Base-by-base conservation (phyloP, 2,888 invertebrate species). In the Cataglyphis altisquamis region DNA sequence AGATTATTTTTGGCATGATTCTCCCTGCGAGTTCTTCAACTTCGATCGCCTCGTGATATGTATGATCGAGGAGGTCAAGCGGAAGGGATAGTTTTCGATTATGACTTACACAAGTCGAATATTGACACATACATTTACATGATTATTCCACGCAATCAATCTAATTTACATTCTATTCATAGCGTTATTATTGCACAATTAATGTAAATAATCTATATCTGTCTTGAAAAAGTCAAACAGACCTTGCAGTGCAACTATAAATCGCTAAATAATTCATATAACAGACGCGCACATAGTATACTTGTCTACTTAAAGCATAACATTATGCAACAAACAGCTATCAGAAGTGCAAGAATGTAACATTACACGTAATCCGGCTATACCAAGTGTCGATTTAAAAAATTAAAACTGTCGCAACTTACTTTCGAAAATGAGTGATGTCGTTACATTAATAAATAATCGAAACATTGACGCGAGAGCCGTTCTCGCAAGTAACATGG, bases 1-100 rank as follows among this genome's bases (percentile, higher is more conserved):
- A 32, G 10, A 57, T 78, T 78, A 78, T 66, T 66, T 77, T 77
- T 12, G 64, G 39, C 52, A 75, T 25, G 36, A 74, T 15, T 75
- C 18, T 32, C n/a, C 39, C 25, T 1, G 36, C 36, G 25, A 12
- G n/a, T 77, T n/a, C 25, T 9, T 12, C 5, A 66, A 39, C 64
- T 66, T 77, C 39, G 64, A 66, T 39, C 64, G 55, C 21, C 3
- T 36, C 25, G 25, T 29, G 29, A 60, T 41, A 25, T 25, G 15
- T 41, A 25, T 25, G n/a, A 77, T 52, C 55, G 39, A 64, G 36
- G 48, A 75, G 18, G 52, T 75, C 55, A 52, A 36, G 39, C 5
- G 41, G 29, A 39, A 66, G 12, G 2, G 12, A 10, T 15, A 6
- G 1, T 12, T 32, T 41, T 73, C 41, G 12, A 52, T 52, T 36